Evolutionary conservation across 2,888 invertebrate genomes (phyloP).

Genomic region (Congeria kusceri): DNA sequence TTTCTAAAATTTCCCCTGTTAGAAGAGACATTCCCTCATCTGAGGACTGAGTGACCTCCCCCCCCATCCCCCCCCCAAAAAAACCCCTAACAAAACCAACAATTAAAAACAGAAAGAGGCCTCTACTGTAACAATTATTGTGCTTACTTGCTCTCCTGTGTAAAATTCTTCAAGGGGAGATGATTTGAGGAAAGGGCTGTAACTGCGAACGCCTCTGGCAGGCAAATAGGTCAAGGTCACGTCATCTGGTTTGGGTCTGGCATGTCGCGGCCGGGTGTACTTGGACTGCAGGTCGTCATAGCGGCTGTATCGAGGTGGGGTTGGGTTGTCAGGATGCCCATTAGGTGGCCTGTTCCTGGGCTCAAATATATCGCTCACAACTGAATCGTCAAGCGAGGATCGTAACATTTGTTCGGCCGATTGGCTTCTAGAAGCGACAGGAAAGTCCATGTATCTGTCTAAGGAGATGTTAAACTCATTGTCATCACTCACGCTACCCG

Average conservation of each 20-base stretch:
- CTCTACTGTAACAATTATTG: too few relatives aligned
- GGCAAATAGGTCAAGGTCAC: slow-evolving; percentile 53
- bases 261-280: slow-evolving; percentile 61
- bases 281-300: slow-evolving; percentile 65
- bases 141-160: slow-evolving; percentile 25
- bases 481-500: slow-evolving; percentile 73
- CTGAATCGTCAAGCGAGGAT: slow-evolving; percentile 57
- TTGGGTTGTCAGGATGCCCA: not conserved
- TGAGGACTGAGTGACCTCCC: too few relatives aligned
- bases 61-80: too few relatives aligned
- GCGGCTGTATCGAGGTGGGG: slow-evolving; percentile 33
- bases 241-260: slow-evolving; percentile 42
- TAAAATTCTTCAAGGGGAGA: slow-evolving; percentile 64
- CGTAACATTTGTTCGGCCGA: not conserved
- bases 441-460: slow-evolving; percentile 57
- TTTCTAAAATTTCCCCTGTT: too few relatives aligned
- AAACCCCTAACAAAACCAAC: too few relatives aligned
- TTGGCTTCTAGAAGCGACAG: slow-evolving; percentile 29
- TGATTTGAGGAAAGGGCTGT: slow-evolving; percentile 46
- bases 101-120: too few relatives aligned
- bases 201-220: slow-evolving; percentile 40
- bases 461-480: slow-evolving; percentile 57
- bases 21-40: too few relatives aligned
- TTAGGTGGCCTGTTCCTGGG: not conserved
- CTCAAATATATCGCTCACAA: slow-evolving; percentile 73